Conservation (phyloP, 2,888 invertebrate genomes). For the Yponomeuta sedellus region DNA sequence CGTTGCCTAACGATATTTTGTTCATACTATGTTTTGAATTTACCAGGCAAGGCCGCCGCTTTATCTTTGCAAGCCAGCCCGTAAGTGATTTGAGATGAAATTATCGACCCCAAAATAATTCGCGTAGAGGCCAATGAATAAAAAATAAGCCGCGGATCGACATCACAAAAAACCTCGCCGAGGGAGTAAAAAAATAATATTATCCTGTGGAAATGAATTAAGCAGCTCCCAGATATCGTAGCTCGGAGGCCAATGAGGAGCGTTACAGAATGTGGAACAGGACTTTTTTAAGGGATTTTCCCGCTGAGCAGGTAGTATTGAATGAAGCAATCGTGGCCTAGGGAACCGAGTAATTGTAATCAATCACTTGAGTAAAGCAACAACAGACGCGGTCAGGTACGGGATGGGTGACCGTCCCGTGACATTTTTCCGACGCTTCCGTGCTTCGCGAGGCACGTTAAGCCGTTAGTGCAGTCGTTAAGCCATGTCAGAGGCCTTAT, state of each 20-base stretch:
- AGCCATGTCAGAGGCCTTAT: too few species aligned
- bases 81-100: slow-evolving; percentile 53
- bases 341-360: too few species aligned
- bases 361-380: too few species aligned
- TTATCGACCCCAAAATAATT: slow-evolving; percentile 51
- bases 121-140: slow-evolving; percentile 54
- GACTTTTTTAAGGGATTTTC: neutral
- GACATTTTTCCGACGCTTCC: too few species aligned
- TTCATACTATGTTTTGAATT: neutral
- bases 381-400: too few species aligned
- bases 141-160: slow-evolving; percentile 70
- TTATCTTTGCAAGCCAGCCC: neutral
- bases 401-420: too few species aligned
- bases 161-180: slow-evolving; percentile 51
- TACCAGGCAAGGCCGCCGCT: neutral
- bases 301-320: too few species aligned
- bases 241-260: slow-evolving; percentile 23
- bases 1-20: neutral
- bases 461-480: too few species aligned
- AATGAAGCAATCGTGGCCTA: too few species aligned
- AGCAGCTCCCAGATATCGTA: slow-evolving; percentile 66
- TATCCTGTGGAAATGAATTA: slow-evolving; percentile 76
- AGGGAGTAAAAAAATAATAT: slow-evolving; percentile 76
- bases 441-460: too few species aligned
- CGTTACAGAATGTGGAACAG: slow-evolving; percentile 16